A percentile compares a stretch with the other conserved stretches of the same genome.
phyloP scores from a whole-genome alignment of 2,797 vertebrate genomes.

The Sebastes oblongus region DNA sequence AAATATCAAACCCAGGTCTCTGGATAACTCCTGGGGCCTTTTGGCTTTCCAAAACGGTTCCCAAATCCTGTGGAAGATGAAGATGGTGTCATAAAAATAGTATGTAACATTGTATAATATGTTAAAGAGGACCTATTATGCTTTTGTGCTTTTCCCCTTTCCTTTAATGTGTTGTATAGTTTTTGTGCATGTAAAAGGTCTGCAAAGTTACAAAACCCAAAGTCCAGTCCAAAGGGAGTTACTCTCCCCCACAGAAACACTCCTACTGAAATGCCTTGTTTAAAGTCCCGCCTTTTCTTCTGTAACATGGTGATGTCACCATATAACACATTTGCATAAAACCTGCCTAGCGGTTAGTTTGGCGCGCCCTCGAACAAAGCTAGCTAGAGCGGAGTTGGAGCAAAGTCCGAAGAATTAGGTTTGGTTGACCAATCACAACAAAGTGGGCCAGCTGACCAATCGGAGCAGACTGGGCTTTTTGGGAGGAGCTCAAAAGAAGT shows the following conservation, averaged over 20 bases:
- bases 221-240: background rate
- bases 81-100: background rate
- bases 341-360: too few relatives aligned
- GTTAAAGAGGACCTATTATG: background rate
- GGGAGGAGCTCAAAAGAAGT: too few relatives aligned
- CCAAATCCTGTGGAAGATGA: slow-evolving; percentile 76
- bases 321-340: background rate
- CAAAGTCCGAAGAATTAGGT: too few relatives aligned
- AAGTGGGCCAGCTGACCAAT: too few relatives aligned
- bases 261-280: background rate
- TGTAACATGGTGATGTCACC: background rate
- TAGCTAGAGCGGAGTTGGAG: too few relatives aligned
- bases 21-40: slow-evolving; percentile 82
- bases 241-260: background rate
- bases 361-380: too few relatives aligned
- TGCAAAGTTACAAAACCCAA: background rate
- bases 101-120: background rate
- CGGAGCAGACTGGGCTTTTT: too few relatives aligned
- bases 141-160: background rate
- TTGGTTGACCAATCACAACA: too few relatives aligned
- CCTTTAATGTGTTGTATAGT: background rate
- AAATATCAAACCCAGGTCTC: slow-evolving; percentile 75
- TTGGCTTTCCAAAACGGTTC: slow-evolving; percentile 81
- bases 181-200: background rate
- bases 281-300: background rate